phyloP scores from a whole-genome alignment of 2,888 invertebrate genomes.

The Erebia palarica region DNA sequence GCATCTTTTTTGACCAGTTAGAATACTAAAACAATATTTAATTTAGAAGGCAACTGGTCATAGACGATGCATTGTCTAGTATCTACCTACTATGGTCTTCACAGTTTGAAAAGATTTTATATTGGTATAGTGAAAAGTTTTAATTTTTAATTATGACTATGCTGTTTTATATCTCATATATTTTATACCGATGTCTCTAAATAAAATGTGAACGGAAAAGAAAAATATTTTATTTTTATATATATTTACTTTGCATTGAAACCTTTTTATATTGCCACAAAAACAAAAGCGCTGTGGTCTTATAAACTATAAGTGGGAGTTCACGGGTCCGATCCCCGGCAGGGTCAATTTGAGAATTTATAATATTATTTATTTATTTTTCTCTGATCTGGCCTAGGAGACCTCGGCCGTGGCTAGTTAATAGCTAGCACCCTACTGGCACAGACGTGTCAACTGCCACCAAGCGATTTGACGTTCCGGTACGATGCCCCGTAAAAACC shows the following conservation, averaged over 20 bases:
- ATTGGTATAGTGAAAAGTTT: constrained; percentile 68
- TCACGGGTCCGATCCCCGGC: neutral
- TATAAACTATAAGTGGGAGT: neutral
- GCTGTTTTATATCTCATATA: constrained; percentile 82
- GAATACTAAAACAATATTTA: constrained; percentile 19
- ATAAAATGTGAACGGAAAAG: constrained; percentile 77
- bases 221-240: constrained; percentile 1
- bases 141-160: constrained; percentile 76
- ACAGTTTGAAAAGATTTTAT: constrained; percentile 55
- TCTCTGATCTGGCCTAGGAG: too few relatives aligned
- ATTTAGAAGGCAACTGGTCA: constrained; percentile 15
- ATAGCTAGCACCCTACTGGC: too few relatives aligned
- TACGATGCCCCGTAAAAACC: too few relatives aligned
- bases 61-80: constrained; percentile 23
- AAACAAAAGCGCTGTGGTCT: too few relatives aligned
- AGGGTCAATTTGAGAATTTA: too few relatives aligned
- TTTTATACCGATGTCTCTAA: constrained; percentile 82
- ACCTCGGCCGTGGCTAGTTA: too few relatives aligned
- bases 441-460: too few relatives aligned
- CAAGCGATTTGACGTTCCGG: too few relatives aligned
- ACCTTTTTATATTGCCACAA: too few relatives aligned
- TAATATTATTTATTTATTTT: too few relatives aligned
- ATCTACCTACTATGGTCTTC: constrained; percentile 21
- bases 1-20: constrained; percentile 22
- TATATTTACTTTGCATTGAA: neutral